Conservation (phyloP, 2,113 vertebrate species). For the Amphilophus citrinellus region DNA sequence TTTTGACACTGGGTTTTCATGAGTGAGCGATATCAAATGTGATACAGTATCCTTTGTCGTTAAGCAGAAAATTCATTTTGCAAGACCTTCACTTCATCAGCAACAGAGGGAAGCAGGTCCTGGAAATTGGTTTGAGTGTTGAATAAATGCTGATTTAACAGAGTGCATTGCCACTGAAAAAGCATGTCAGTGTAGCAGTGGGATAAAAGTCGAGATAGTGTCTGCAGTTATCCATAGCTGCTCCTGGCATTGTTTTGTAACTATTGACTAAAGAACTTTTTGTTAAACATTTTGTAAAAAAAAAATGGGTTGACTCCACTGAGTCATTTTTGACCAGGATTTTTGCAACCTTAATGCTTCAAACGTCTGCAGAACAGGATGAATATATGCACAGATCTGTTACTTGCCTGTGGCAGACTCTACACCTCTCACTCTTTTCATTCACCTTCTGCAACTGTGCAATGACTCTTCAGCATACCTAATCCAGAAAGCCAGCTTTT, state of each 20-base stretch:
- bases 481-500: constrained; percentile 5
- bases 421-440: neutral
- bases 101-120: constrained; percentile 8
- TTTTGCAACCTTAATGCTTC: constrained; percentile 27
- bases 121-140: constrained; percentile 11
- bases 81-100: constrained; percentile 27
- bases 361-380: constrained; percentile 14
- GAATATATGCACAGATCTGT: neutral
- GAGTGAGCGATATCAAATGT: constrained; percentile 29
- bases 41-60: constrained; percentile 48
- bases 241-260: neutral
- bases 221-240: constrained; percentile 14
- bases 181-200: neutral
- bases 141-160: constrained; percentile 43
- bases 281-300: neutral
- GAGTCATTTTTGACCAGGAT: neutral
- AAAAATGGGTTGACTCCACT: neutral
- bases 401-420: neutral
- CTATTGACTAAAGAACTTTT: neutral
- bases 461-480: neutral
- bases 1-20: constrained; percentile 56
- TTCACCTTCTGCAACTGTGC: neutral
- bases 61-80: constrained; percentile 36
- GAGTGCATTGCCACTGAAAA: constrained; percentile 5
- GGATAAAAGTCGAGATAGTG: neutral